phyloP scores from a whole-genome alignment of 1,140 invertebrate species.

The Drosophila nigromelanica region DNA sequence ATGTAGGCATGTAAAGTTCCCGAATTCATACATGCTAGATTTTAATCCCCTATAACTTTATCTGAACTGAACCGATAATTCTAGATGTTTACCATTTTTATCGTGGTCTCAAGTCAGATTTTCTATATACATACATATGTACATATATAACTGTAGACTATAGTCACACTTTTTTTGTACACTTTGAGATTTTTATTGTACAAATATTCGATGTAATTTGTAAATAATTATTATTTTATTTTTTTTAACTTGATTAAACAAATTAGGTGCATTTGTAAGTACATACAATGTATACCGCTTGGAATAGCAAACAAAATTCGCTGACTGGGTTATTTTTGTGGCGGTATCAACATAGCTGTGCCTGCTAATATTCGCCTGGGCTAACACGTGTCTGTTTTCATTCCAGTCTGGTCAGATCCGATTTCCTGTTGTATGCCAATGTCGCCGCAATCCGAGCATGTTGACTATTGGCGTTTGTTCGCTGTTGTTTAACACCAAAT shows the following conservation, averaged over 20 bases:
- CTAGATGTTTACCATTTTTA: no score
- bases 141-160: no score
- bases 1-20: no score
- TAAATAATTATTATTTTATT: no score
- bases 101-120: no score
- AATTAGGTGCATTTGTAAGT: neutral
- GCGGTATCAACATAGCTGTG: constrained; percentile 1
- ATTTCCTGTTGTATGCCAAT: constrained; percentile 45
- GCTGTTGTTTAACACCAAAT: constrained; percentile 74
- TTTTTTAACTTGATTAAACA: constrained; percentile 1
- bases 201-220: neutral
- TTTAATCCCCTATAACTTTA: no score
- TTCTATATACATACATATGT: no score
- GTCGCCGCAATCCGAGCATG: constrained; percentile 58
- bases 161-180: no score
- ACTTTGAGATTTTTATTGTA: neutral
- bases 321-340: constrained; percentile 7
- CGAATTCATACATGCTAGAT: no score
- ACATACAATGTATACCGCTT: constrained; percentile 1
- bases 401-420: constrained; percentile 55
- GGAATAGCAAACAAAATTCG: constrained; percentile 1
- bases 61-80: no score
- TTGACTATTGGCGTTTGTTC: constrained; percentile 44
- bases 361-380: constrained; percentile 8
- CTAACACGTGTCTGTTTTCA: constrained; percentile 61